phyloP scores from a whole-genome alignment of 2,888 invertebrate genomes.

The Quadriops clusia region DNA sequence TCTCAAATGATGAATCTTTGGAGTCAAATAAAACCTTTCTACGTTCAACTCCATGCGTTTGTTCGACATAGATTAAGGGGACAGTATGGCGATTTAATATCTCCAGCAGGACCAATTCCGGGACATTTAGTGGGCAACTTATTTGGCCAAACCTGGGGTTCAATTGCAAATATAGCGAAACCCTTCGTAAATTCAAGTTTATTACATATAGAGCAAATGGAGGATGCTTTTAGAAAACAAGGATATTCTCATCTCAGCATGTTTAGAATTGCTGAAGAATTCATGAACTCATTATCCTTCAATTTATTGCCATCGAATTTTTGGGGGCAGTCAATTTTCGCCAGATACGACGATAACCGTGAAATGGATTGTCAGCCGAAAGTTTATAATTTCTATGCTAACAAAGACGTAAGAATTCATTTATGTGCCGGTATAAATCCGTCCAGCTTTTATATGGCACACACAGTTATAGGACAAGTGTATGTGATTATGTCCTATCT shows the following conservation, averaged over 20 bases:
- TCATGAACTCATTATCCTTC: slow-evolving; percentile 47
- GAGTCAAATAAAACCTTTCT: too few relatives aligned
- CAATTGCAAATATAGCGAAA: slow-evolving; percentile 52
- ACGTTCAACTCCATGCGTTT: too few relatives aligned
- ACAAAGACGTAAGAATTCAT: slow-evolving; percentile 50
- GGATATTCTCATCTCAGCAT: slow-evolving; percentile 38
- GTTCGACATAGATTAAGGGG: too few relatives aligned
- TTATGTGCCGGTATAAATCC: slow-evolving; percentile 47
- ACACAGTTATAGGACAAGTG: slow-evolving; percentile 63
- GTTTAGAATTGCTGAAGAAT: slow-evolving; percentile 48
- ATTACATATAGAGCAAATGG: slow-evolving; percentile 58
- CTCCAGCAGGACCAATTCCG: too few relatives aligned
- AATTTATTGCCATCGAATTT: slow-evolving; percentile 45
- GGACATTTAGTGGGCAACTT: slow-evolving; percentile 54
- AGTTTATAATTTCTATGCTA: slow-evolving; percentile 58
- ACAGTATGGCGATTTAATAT: too few relatives aligned
- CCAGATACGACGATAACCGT: slow-evolving; percentile 44
- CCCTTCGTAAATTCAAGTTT: slow-evolving; percentile 58
- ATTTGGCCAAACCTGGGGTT: slow-evolving; percentile 56
- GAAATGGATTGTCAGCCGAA: slow-evolving; percentile 52
- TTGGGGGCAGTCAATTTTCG: slow-evolving; percentile 40
- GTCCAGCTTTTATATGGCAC: slow-evolving; percentile 50
- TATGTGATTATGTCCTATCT: slow-evolving; percentile 51
- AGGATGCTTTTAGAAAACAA: slow-evolving; percentile 57
- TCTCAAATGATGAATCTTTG: too few relatives aligned